These are phyloP conservation scores for Odontesthes bonariensis DNA, from an alignment of 2,113 vertebrate genomes.

Conservation along the genomic window DNA sequence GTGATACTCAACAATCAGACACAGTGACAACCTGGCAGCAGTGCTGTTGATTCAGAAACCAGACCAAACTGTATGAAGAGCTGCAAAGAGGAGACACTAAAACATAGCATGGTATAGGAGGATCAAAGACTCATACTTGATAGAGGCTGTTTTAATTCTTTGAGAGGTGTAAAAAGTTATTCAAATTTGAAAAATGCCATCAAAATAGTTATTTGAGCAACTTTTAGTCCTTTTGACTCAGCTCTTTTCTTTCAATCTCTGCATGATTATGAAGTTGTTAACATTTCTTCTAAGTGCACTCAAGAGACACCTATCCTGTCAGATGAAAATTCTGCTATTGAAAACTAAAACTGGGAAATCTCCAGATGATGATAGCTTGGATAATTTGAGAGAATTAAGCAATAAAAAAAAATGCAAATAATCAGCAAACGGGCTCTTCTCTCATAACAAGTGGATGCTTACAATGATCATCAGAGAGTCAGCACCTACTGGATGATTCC, in stretches of 20 bases:
- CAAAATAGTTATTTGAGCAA: not conserved
- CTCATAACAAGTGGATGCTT: not conserved
- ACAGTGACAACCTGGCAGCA: conserved; percentile 73
- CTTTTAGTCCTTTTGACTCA: too few relatives aligned
- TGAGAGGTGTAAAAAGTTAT: not conserved
- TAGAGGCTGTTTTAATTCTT: not conserved
- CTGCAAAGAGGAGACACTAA: conserved; percentile 8
- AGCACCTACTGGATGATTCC: too few relatives aligned
- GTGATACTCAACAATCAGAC: conserved; percentile 63
- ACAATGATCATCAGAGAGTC: too few relatives aligned
- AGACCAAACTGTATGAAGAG: conserved; percentile 48
- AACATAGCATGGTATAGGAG: conserved; percentile 13
- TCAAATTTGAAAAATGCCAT: not conserved
- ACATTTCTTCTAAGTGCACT: too few relatives aligned
- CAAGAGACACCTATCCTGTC: too few relatives aligned
- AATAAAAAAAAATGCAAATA: too few relatives aligned
- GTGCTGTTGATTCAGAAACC: conserved; percentile 65
- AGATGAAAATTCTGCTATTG: too few relatives aligned
- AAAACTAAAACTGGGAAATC: not conserved
- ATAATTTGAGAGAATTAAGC: not conserved
- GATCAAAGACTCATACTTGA: conserved; percentile 10
- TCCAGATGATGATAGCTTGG: not conserved
- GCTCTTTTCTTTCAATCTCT: too few relatives aligned
- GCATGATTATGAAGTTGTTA: too few relatives aligned
- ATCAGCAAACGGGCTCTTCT: too few relatives aligned